Evolutionary conservation across 2,888 invertebrate genomes (phyloP), one percentile per base, ranked within the genome.

Genomic region (Luperina nickerlii): DNA sequence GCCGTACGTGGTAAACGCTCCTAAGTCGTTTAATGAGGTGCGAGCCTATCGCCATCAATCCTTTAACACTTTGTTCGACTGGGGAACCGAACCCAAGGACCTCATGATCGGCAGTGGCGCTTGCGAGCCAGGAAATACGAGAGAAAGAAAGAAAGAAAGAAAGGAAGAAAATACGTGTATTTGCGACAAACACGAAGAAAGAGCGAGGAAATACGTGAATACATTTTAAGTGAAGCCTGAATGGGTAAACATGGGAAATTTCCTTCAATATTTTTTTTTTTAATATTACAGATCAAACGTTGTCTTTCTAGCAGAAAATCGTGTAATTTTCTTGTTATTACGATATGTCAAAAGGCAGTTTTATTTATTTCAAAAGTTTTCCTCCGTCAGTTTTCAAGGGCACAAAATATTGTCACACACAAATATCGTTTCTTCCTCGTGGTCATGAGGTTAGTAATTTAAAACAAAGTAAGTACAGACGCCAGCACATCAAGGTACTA

Each of bases 401-500:
- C 38, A 68, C 2, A 48, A 57, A 57, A 32, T 51, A 66, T 54
- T 60, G n/a, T n/a, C n/a, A n/a, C n/a, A n/a, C 2, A 48, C 13
- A 54, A 62, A n/a, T n/a, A n/a, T n/a, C n/a, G n/a, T n/a, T n/a
- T n/a, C n/a, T n/a, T n/a, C n/a, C n/a, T n/a, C n/a, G n/a, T n/a
- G n/a, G n/a, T n/a, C n/a, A n/a, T n/a, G n/a, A n/a, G n/a, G n/a
- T n/a, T n/a, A n/a, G n/a, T n/a, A n/a, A n/a, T n/a, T n/a, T n/a
- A 78, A 81, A 77, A 85, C 66, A 75, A 81, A 83, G 62, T 67
- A 76, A n/a, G 38, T 24, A 65, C 42, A 42, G 42, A 42, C 38
- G 38, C 6, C 38, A 38, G 6, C 5, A 38, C 38, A 38, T 38
- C 6, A 38, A 38, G 38, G 0, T 38, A 38, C 38, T 38, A 38